A percentile compares a stretch with the other conserved stretches of the same genome.
Evolutionary conservation across 2,888 invertebrate species (phyloP).

Genomic region (Pteria penguin): DNA sequence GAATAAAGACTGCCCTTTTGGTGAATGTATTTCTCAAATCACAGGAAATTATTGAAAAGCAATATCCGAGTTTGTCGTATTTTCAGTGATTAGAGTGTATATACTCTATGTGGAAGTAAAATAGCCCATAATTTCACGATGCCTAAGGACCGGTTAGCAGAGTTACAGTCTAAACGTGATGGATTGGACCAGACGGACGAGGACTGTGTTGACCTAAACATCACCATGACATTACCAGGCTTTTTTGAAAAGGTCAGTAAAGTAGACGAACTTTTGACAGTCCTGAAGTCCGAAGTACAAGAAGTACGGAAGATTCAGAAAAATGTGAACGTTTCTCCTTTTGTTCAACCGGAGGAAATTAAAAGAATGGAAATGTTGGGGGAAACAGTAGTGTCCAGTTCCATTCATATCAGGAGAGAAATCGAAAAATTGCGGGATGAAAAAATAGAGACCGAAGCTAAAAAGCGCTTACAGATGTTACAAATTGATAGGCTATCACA

Average conservation of each 20-base stretch:
- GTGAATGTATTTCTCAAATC: background rate
- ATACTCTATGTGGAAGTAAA: background rate
- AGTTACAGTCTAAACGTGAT: conserved; percentile 57
- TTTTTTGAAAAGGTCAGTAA: conserved; percentile 54
- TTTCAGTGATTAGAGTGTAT: background rate
- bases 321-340: conserved; percentile 59
- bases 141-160: conserved; percentile 64
- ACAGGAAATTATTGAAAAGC: background rate
- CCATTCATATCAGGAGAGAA: conserved; percentile 57
- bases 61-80: background rate
- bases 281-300: conserved; percentile 51
- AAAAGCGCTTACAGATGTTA: conserved; percentile 19
- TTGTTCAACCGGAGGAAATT: conserved; percentile 57
- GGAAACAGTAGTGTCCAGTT: conserved; percentile 50
- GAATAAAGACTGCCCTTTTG: no score
- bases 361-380: conserved; percentile 59
- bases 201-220: conserved; percentile 41
- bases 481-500: conserved; percentile 56
- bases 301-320: conserved; percentile 62
- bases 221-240: conserved; percentile 50
- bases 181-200: conserved; percentile 22
- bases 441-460: background rate
- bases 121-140: conserved; percentile 30
- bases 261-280: conserved; percentile 55
- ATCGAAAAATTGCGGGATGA: conserved; percentile 33